Evolutionary conservation across 1,140 invertebrate species (phyloP), one percentile per base, ranked within the genome.

Genomic region (Nebria ingens): DNA sequence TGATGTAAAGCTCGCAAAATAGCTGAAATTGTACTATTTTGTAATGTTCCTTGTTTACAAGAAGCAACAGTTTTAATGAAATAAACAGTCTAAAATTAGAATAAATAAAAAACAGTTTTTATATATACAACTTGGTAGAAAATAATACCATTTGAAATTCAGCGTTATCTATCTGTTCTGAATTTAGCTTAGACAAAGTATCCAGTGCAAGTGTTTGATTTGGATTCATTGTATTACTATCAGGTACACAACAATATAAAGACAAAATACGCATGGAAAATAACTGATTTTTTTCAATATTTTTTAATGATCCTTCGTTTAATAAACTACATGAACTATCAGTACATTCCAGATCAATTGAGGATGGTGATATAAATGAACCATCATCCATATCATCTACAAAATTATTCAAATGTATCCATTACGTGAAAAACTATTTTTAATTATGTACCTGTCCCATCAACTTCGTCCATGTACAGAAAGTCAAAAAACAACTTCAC

Each of bases 91-190:
- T 63, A 19, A 1, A 58, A 60, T 57, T 49, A 58, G 22, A 53
- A 59, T 34, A 34, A 34, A 34, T n/a, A 45, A 12, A 6, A 29
- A 29, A 29, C 25, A 29, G 13, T 29, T 29, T 6, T 29, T 6
- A 29, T 29, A 29, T 6, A 29, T 29, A 6, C 13, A 29, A 29
- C 13, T 29, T 29, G 13, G 4, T 13, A 13, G 13, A 29, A 6
- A 51, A 25, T 55, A 52, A 58, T 58, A 65, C 66, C 57, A 64
- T 56, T 25, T 62, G 53, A 56, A 59, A 66, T 53, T 67, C 62
- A 19, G 52, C 51, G 2, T 62, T 58, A 17, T 53, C 56, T 19
- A 42, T 19, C 23, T 53, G 56, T 56, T 64, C 58, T 51, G 63
- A 67, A 13, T 63, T 55, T 11, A 56, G 57, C 13, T 55, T 54